Evolutionary conservation across 2,888 invertebrate species (phyloP).

Genomic region (Ceratothoa steindachneri): DNA sequence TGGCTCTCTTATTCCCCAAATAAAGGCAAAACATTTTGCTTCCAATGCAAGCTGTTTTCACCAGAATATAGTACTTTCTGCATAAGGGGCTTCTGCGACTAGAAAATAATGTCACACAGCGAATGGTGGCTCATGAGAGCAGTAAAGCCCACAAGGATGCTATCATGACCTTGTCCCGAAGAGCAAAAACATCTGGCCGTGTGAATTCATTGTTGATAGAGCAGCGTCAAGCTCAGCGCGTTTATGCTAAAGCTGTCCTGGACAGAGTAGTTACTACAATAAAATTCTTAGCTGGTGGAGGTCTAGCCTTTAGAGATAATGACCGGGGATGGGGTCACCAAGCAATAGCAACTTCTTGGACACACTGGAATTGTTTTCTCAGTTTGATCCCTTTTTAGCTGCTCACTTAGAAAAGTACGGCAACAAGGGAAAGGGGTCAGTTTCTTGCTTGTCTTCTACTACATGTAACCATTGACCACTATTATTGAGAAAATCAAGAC

Average conservation of each 20-base stretch:
- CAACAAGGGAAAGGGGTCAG: slow-evolving; percentile 16
- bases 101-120: not conserved
- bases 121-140: no score
- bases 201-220: not conserved
- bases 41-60: no score
- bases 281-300: not conserved
- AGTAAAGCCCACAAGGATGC: no score
- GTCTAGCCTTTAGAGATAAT: not conserved
- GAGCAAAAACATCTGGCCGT: not conserved
- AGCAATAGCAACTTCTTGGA: not conserved
- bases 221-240: not conserved
- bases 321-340: not conserved
- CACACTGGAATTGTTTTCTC: no score
- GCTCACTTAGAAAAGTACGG: no score
- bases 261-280: not conserved
- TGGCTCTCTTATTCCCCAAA: not conserved
- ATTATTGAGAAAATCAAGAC: no score
- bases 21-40: not conserved
- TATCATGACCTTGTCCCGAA: no score
- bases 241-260: no score
- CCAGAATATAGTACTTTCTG: not conserved
- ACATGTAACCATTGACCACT: not conserved
- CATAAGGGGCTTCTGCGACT: not conserved
- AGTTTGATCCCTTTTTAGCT: no score
- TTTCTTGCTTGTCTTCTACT: slow-evolving; percentile 14